These are phyloP conservation scores for Craterocephalus amniculus DNA, from an alignment of 2,797 vertebrate genomes.

Conservation along the genomic window DNA sequence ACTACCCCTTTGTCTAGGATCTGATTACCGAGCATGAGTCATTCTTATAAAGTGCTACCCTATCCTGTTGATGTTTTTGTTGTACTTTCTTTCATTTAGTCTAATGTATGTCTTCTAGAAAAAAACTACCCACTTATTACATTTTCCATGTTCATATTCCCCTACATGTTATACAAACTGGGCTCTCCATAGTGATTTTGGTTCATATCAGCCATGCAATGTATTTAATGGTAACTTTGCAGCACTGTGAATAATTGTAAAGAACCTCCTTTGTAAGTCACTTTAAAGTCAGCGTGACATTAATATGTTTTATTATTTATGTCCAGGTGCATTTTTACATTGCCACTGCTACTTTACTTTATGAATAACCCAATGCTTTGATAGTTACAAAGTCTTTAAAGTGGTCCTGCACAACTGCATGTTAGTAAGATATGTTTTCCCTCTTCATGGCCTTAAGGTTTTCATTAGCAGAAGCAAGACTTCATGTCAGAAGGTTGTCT, in stretches of 20 bases:
- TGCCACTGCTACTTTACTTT: conserved; percentile 55
- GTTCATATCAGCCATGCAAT: conserved; percentile 56
- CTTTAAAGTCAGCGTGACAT: conserved; percentile 58
- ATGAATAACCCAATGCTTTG: conserved; percentile 57
- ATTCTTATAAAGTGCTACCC: conserved; percentile 63
- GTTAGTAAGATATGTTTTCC: conserved; percentile 68
- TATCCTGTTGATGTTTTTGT: conserved; percentile 74
- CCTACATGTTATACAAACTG: conserved; percentile 70
- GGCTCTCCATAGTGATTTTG: conserved; percentile 62
- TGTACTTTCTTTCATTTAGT: conserved; percentile 60
- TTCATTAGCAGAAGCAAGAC: conserved; percentile 68
- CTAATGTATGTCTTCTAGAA: conserved; percentile 60
- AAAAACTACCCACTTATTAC: conserved; percentile 67
- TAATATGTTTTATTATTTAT: conserved; percentile 65
- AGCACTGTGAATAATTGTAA: conserved; percentile 57
- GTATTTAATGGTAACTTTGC: conserved; percentile 70
- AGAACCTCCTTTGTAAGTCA: conserved; percentile 53
- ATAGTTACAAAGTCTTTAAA: conserved; percentile 56
- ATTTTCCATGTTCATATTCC: conserved; percentile 72
- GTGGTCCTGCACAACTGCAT: conserved; percentile 68
- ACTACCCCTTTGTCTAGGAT: conserved; percentile 72
- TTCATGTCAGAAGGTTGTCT: conserved; percentile 73
- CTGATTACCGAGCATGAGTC: conserved; percentile 73
- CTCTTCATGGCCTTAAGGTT: conserved; percentile 67
- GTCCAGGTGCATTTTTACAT: conserved; percentile 65